Evolutionary conservation across 2,888 invertebrate genomes (phyloP).

Genomic region (Lobophora halterata): DNA sequence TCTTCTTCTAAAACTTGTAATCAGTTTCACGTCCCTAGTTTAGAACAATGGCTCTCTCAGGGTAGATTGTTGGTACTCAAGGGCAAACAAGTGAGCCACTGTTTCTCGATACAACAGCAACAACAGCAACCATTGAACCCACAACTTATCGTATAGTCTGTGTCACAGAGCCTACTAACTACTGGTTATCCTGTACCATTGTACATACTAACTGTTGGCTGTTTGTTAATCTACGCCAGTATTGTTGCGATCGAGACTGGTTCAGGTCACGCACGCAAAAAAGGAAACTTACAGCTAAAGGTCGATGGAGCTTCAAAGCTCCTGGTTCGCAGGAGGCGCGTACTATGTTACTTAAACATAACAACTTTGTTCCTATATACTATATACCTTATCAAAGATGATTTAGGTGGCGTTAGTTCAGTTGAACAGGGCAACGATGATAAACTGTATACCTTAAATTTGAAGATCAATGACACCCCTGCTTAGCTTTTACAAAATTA

Average conservation of each 20-base stretch:
- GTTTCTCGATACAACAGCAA: constrained; percentile 60
- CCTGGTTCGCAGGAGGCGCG: too few species aligned
- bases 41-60: constrained; percentile 57
- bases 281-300: constrained; percentile 15
- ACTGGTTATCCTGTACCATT: background rate
- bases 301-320: background rate
- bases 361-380: too few species aligned
- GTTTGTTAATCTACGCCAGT: constrained; percentile 9
- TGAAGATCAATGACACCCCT: too few species aligned
- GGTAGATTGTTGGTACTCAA: constrained; percentile 33
- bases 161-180: constrained; percentile 7
- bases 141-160: background rate
- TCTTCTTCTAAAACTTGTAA: background rate
- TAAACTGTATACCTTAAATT: too few species aligned
- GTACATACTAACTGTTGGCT: background rate
- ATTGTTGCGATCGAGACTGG: constrained; percentile 19
- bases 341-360: too few species aligned
- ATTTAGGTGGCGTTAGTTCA: too few species aligned
- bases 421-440: too few species aligned
- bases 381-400: too few species aligned
- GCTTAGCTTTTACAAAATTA: too few species aligned
- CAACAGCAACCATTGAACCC: constrained; percentile 42
- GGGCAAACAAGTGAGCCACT: constrained; percentile 60
- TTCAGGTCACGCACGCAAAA: constrained; percentile 22
- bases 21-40: constrained; percentile 21